These are phyloP conservation scores for Mechanitis mazaeus DNA, from an alignment of 2,888 invertebrate genomes.

Conservation along the genomic window DNA sequence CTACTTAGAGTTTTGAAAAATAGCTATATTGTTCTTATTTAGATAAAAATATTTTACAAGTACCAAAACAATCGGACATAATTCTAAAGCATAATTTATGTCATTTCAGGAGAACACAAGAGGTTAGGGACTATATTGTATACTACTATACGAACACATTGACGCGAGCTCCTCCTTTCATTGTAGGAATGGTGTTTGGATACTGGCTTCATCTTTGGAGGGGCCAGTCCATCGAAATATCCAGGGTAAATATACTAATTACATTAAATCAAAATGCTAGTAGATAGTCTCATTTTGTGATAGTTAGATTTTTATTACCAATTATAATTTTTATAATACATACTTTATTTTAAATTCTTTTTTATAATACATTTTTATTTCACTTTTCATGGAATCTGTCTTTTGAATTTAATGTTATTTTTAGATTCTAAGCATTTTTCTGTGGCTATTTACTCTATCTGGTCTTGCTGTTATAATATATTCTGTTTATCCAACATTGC, in stretches of 20 bases:
- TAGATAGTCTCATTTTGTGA: too few relatives aligned
- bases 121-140: slow-evolving; percentile 28
- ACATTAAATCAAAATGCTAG: too few relatives aligned
- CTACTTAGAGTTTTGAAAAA: too few relatives aligned
- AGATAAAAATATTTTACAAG: too few relatives aligned
- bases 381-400: background rate
- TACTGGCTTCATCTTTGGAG: slow-evolving; percentile 57
- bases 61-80: too few relatives aligned
- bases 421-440: background rate
- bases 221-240: slow-evolving; percentile 25
- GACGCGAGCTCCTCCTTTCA: slow-evolving; percentile 46
- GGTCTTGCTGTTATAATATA: slow-evolving; percentile 1
- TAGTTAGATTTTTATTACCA: too few relatives aligned
- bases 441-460: background rate
- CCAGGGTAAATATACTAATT: slow-evolving; percentile 30
- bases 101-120: slow-evolving; percentile 19
- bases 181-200: slow-evolving; percentile 45
- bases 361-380: too few relatives aligned
- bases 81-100: too few relatives aligned
- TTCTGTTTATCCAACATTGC: slow-evolving; percentile 7
- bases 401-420: background rate
- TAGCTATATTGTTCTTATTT: too few relatives aligned
- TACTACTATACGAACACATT: slow-evolving; percentile 50
- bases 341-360: too few relatives aligned
- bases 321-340: too few relatives aligned